These are phyloP conservation scores for Gymnoscopelus braueri DNA, from an alignment of 2,797 vertebrate genomes.

Conservation along the genomic window DNA sequence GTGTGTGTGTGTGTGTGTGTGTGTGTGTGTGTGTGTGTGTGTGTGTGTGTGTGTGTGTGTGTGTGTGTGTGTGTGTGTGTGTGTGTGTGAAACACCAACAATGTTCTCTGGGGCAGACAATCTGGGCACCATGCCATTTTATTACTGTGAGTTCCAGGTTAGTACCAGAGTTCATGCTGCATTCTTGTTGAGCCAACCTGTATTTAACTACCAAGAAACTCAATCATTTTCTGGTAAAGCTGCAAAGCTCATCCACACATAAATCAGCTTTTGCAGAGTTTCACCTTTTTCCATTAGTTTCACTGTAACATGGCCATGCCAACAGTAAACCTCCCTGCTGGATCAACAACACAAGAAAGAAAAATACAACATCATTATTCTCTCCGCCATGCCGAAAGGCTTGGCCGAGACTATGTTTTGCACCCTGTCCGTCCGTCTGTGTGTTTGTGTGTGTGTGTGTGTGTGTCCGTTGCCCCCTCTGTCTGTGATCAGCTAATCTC, in stretches of 20 bases:
- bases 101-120: slow-evolving; percentile 64
- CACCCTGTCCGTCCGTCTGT: no score
- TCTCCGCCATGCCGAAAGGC: no score
- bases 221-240: slow-evolving; percentile 58
- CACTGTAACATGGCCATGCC: slow-evolving; percentile 47
- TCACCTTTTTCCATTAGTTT: slow-evolving; percentile 42
- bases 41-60: slow-evolving; percentile 26
- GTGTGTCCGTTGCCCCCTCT: no score
- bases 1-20: slow-evolving; percentile 32
- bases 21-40: slow-evolving; percentile 20
- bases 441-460: no score
- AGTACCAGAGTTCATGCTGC: slow-evolving; percentile 69
- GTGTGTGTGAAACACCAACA: slow-evolving; percentile 29
- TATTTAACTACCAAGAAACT: slow-evolving; percentile 63
- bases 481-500: no score
- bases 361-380: no score
- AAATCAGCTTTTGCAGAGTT: slow-evolving; percentile 13
- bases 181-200: slow-evolving; percentile 60
- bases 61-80: not conserved
- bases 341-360: slow-evolving; percentile 41
- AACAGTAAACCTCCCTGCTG: slow-evolving; percentile 45
- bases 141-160: slow-evolving; percentile 72
- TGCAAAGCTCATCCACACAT: slow-evolving; percentile 46
- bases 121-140: slow-evolving; percentile 69
- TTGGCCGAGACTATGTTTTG: no score